Conservation (phyloP, 2,797 vertebrate genomes). For the Parotocinclus haroldoi region DNA sequence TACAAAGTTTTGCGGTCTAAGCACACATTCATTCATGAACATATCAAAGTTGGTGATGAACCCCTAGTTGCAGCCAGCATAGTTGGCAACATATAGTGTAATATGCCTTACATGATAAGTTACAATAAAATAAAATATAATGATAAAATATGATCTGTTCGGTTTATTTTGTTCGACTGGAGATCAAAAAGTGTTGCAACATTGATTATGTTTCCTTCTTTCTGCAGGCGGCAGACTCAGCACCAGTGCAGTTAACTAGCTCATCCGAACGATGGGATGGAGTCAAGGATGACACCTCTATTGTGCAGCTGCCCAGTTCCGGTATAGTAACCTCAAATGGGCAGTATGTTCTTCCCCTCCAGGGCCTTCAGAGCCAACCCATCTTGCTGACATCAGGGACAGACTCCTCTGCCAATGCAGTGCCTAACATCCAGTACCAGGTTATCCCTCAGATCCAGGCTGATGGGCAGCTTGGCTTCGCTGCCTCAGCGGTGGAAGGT, state of each 20-base stretch:
- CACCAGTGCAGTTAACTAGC: constrained; percentile 85
- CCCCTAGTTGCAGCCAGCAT: too few species aligned
- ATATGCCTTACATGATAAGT: too few species aligned
- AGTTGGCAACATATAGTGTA: too few species aligned
- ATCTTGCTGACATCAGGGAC: constrained; percentile 95
- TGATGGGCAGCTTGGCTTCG: constrained; percentile 94
- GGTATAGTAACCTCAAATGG: constrained; percentile 92
- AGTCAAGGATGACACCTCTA: constrained; percentile 90
- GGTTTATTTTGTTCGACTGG: too few species aligned
- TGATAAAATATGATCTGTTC: too few species aligned
- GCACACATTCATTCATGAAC: too few species aligned
- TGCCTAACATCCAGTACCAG: constrained; percentile 99
- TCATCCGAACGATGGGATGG: constrained; percentile 94
- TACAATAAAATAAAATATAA: too few species aligned
- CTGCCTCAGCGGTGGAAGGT: constrained; percentile 84
- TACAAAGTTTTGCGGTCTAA: too few species aligned
- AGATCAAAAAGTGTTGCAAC: neutral
- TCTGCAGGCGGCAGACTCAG: constrained; percentile 80
- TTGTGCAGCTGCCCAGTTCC: constrained; percentile 92
- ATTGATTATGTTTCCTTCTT: constrained; percentile 26
- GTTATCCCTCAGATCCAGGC: constrained; percentile 99
- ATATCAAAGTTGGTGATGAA: too few species aligned
- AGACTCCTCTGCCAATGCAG: constrained; percentile 85
- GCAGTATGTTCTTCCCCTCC: constrained; percentile 97
- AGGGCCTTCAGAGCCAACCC: constrained; percentile 94